Evolutionary conservation across 2,113 vertebrate species (phyloP).

Genomic region (Hucho hucho): DNA sequence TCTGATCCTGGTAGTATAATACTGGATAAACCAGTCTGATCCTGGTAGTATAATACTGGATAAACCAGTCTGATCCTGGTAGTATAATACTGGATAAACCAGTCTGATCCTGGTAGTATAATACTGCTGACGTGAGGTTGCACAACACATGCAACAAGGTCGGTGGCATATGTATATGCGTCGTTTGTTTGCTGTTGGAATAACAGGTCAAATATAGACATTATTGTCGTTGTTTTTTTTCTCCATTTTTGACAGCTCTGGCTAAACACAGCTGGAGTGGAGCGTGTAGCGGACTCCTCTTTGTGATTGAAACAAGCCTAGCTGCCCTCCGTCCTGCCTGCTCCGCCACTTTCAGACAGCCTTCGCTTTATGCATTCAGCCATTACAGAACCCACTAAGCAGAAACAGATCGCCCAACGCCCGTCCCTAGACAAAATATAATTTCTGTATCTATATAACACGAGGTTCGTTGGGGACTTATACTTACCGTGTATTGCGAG

Average conservation of each 20-base stretch:
- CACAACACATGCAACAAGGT: not conserved
- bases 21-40: not conserved
- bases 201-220: not conserved
- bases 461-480: constrained; percentile 36
- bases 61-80: not conserved
- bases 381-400: constrained; percentile 70
- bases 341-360: constrained; percentile 71
- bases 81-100: no score
- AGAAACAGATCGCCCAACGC: constrained; percentile 67
- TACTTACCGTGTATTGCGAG: constrained; percentile 67
- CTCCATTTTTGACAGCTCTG: not conserved
- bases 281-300: constrained; percentile 8
- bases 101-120: not conserved
- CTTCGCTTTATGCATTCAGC: constrained; percentile 76
- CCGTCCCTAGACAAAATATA: constrained; percentile 72
- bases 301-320: constrained; percentile 50
- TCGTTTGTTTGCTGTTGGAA: not conserved
- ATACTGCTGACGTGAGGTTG: not conserved
- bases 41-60: not conserved
- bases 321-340: constrained; percentile 80
- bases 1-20: not conserved
- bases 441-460: constrained; percentile 16
- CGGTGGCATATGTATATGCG: not conserved
- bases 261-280: not conserved
- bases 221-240: not conserved